Evolutionary conservation across 2,113 vertebrate species (phyloP).

Genomic region (Hemibates koningsi): DNA sequence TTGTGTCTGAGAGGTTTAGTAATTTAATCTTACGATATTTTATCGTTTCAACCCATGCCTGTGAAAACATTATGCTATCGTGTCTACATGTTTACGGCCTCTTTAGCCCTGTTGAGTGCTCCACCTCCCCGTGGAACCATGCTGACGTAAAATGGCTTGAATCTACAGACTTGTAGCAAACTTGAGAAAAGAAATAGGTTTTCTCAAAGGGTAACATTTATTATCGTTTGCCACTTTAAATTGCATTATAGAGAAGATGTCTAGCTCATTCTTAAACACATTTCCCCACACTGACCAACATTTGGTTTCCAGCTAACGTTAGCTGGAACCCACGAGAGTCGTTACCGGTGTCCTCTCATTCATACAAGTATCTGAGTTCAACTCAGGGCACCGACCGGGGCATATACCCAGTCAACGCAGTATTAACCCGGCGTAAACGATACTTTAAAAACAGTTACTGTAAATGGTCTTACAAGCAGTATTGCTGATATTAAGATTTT

Average conservation of each 20-base stretch:
- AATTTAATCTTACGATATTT: background rate
- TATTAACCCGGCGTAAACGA: accelerated
- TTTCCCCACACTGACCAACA: background rate
- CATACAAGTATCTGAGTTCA: background rate
- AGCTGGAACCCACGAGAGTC: background rate
- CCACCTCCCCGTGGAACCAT: background rate
- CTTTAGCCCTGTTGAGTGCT: background rate
- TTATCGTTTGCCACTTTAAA: background rate
- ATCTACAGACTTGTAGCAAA: background rate
- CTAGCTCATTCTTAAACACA: background rate
- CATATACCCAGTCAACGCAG: accelerated
- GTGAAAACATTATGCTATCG: background rate
- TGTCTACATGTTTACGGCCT: background rate
- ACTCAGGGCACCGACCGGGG: background rate
- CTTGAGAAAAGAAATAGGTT: background rate
- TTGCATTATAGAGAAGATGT: background rate
- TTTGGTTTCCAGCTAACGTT: background rate
- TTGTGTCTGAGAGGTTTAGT: accelerated
- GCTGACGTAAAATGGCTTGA: background rate
- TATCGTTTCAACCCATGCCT: background rate
- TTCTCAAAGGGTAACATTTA: background rate
- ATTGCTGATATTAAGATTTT: background rate
- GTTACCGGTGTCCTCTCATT: background rate
- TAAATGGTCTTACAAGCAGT: accelerated
- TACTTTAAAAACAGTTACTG: background rate